A percentile compares a stretch with the other conserved stretches of the same genome.
Evolutionary conservation across 1,140 invertebrate genomes (phyloP).

Genomic region (Vanessa atalanta): DNA sequence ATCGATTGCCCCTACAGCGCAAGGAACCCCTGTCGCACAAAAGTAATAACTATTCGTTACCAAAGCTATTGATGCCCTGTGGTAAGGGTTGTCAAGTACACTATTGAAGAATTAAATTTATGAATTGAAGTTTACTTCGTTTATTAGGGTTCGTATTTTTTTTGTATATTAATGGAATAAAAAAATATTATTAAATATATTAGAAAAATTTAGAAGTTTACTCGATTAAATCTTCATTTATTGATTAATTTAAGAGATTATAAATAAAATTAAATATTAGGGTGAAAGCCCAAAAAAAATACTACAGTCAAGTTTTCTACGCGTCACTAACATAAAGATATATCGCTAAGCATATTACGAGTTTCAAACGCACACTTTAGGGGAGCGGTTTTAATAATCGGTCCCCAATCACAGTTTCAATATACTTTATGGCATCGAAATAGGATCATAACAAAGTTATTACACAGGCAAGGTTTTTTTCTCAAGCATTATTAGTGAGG

Average conservation of each 20-base stretch:
- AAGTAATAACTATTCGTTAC: slow-evolving; percentile 72
- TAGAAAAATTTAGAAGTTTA: background rate
- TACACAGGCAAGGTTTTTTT: background rate
- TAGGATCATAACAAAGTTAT: slow-evolving; percentile 1
- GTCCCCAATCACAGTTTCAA: slow-evolving; percentile 39
- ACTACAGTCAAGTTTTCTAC: slow-evolving; percentile 30
- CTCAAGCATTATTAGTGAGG: slow-evolving; percentile 12
- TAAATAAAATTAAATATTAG: background rate
- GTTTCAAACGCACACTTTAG: slow-evolving; percentile 56
- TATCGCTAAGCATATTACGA: slow-evolving; percentile 17
- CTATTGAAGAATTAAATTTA: slow-evolving; percentile 44
- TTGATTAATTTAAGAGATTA: too few species aligned
- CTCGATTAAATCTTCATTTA: too few species aligned
- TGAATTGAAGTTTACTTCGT: slow-evolving; percentile 39
- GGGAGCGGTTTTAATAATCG: slow-evolving; percentile 42
- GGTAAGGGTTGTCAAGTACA: slow-evolving; percentile 69
- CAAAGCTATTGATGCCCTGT: slow-evolving; percentile 67
- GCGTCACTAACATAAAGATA: slow-evolving; percentile 55
- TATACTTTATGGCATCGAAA: slow-evolving; percentile 32
- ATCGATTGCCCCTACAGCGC: slow-evolving; percentile 47
- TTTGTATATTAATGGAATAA: slow-evolving; percentile 17
- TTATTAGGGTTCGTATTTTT: slow-evolving; percentile 36
- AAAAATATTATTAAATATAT: slow-evolving; percentile 14
- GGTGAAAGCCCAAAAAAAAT: background rate
- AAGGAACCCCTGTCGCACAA: slow-evolving; percentile 54